These are phyloP conservation scores for Enteromius fasciolatus DNA, from an alignment of 2,797 vertebrate species.

Conservation along the genomic window DNA sequence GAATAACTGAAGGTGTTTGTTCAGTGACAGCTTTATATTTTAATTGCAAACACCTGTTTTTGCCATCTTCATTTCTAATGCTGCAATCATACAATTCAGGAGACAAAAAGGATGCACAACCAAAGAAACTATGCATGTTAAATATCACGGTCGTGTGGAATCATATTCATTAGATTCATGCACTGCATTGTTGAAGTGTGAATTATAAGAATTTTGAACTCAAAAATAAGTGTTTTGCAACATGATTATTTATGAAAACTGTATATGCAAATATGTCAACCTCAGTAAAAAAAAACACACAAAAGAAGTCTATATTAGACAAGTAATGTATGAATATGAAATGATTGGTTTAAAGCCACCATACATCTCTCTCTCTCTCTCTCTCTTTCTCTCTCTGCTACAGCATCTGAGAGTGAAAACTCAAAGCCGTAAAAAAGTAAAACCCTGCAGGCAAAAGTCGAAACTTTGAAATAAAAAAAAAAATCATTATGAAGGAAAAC, in stretches of 20 bases:
- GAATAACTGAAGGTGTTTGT: conserved; percentile 57
- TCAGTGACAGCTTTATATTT: conserved; percentile 66
- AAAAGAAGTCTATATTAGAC: neutral
- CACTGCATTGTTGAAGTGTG: neutral
- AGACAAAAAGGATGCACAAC: conserved; percentile 27
- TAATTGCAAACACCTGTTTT: conserved; percentile 75
- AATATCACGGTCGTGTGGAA: neutral
- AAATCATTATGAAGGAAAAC: conserved; percentile 72
- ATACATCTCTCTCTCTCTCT: neutral
- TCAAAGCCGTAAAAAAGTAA: conserved; percentile 72
- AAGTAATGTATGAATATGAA: conserved; percentile 25
- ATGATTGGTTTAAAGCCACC: neutral
- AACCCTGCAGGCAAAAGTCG: conserved; percentile 68
- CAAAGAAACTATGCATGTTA: neutral
- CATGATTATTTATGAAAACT: neutral
- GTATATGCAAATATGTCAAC: neutral
- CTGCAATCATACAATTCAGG: conserved; percentile 60
- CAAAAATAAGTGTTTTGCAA: neutral
- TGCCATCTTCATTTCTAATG: conserved; percentile 60
- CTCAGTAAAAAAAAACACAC: neutral
- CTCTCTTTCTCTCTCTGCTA: neutral
- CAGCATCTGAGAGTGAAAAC: conserved; percentile 63
- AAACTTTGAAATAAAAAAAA: conserved; percentile 67
- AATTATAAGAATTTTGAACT: conserved; percentile 3
- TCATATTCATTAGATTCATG: neutral